These are phyloP conservation scores for Catostylus mosaicus DNA, from an alignment of 30 jellyfish, hydroid and myxozoan species.

Conservation along the genomic window DNA sequence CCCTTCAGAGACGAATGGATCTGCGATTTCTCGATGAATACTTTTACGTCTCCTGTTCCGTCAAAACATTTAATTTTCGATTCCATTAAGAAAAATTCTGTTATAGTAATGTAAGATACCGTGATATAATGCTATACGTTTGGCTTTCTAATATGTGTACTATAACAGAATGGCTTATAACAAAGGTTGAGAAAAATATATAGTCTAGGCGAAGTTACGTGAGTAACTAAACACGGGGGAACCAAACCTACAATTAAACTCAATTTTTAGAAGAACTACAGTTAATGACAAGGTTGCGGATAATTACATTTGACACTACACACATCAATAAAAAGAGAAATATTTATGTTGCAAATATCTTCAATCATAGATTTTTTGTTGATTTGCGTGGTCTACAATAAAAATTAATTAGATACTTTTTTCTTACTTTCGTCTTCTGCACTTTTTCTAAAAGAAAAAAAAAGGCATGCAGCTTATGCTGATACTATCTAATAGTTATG, in stretches of 20 bases:
- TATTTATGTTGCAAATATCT: too few species aligned
- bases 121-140: constrained; percentile 3
- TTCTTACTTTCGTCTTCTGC: too few species aligned
- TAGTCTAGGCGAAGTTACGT: constrained; percentile 6
- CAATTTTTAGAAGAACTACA: too few species aligned
- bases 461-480: too few species aligned
- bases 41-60: constrained; percentile 34
- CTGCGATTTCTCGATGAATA: constrained; percentile 17
- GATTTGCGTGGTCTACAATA: too few species aligned
- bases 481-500: too few species aligned
- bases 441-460: too few species aligned
- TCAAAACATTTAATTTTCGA: constrained; percentile 22
- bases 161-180: constrained; percentile 2
- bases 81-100: constrained; percentile 40
- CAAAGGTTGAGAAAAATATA: constrained; percentile 1
- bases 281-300: too few species aligned
- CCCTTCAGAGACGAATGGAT: constrained; percentile 42
- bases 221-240: constrained; percentile 41
- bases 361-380: too few species aligned
- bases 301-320: too few species aligned
- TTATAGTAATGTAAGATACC: constrained; percentile 19
- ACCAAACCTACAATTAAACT: constrained; percentile 24
- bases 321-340: too few species aligned
- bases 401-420: too few species aligned
- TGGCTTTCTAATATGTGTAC: constrained; percentile 9